These are phyloP conservation scores for Pelecanoides urinatrix DNA, from an alignment of 2,113 vertebrate genomes.

Conservation along the genomic window DNA sequence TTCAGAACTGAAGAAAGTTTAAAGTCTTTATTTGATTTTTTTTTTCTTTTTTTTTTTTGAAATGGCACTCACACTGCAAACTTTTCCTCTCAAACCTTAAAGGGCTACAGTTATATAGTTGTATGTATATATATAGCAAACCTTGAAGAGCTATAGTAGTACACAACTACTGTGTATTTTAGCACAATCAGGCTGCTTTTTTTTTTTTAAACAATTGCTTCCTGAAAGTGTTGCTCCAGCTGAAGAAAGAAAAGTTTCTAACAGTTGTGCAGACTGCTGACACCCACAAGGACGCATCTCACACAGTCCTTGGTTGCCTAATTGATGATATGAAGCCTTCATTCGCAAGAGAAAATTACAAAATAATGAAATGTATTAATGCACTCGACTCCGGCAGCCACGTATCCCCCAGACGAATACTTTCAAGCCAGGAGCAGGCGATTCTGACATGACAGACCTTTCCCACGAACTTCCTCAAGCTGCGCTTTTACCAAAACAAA, in stretches of 20 bases:
- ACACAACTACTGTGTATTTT: not conserved
- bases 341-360: not conserved
- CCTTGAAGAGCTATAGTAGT: too few species aligned
- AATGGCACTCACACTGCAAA: not conserved
- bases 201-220: not conserved
- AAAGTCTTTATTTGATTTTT: not conserved
- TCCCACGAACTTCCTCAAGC: not conserved
- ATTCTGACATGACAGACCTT: not conserved
- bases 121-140: too few species aligned
- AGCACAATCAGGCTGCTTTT: not conserved
- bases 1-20: not conserved
- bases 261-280: not conserved
- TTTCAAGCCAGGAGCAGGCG: not conserved
- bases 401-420: not conserved
- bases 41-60: too few species aligned
- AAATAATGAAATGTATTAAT: slow-evolving; percentile 32
- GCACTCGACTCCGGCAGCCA: not conserved
- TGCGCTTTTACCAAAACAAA: not conserved
- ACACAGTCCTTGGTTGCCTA: not conserved
- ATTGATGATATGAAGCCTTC: not conserved
- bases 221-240: not conserved
- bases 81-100: not conserved
- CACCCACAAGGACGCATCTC: not conserved
- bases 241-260: not conserved
- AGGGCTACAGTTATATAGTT: not conserved